Evolutionary conservation across 2,888 invertebrate species (phyloP), one percentile per base, ranked within the genome.

Genomic region (Acanthoscelides obtectus): DNA sequence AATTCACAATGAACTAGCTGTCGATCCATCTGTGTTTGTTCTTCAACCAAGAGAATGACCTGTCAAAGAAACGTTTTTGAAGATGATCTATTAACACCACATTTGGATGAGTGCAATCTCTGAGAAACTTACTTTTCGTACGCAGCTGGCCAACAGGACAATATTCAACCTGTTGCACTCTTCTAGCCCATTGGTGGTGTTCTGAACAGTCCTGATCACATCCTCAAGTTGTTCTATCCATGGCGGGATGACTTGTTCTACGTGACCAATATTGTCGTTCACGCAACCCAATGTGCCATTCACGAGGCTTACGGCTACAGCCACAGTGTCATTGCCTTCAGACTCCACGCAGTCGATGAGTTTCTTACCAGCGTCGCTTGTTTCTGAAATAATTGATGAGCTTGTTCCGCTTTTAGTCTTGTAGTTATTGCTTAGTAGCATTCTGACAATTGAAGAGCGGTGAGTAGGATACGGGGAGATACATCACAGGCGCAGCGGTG

Each of bases 351-450:
- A 71, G 22, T 20, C 1, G 20, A 64, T 65, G 20, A 71, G 27
- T 25, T 70, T 70, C 22, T 70, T 20, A 19, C 66, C 71, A 0
- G 64, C 64, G 0, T 22, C 21, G 27, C 21, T n/a, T 64, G 66
- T 45, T 22, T 66, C 70, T 70, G 27, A 0, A 45, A 45, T 6
- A 45, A 6, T 45, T 1, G 17, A 45, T n/a, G n/a, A n/a, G n/a
- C n/a, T n/a, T n/a, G n/a, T n/a, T n/a, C n/a, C n/a, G n/a, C n/a
- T n/a, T n/a, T n/a, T n/a, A n/a, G n/a, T n/a, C n/a, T n/a, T n/a
- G n/a, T n/a, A n/a, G n/a, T n/a, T n/a, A n/a, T n/a, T n/a, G n/a
- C n/a, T n/a, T n/a, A n/a, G n/a, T n/a, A n/a, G n/a, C n/a, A n/a
- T n/a, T n/a, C n/a, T n/a, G n/a, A n/a, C n/a, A n/a, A n/a, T n/a